A percentile compares a stretch with the other conserved stretches of the same genome.
Evolutionary conservation across 2,888 invertebrate genomes (phyloP).

Genomic region (Diplazon laetatorius): DNA sequence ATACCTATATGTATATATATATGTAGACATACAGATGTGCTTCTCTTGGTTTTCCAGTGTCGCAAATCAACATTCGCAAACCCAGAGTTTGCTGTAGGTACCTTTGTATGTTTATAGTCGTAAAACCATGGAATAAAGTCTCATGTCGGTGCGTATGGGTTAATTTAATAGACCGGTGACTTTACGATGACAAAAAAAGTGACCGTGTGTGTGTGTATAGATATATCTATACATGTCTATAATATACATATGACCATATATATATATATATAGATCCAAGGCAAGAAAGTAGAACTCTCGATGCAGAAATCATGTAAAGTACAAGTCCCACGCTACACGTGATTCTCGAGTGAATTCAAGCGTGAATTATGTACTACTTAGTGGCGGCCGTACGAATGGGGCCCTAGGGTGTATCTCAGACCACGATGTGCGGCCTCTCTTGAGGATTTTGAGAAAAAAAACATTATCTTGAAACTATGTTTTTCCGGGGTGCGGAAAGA

Average conservation of each 20-base stretch:
- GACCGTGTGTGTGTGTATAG: too few species aligned
- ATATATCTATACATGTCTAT: background rate
- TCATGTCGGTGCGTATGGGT: slow-evolving; percentile 26
- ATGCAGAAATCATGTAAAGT: slow-evolving; percentile 65
- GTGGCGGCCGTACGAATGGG: slow-evolving; percentile 66
- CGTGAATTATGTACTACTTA: slow-evolving; percentile 76
- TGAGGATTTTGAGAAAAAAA: slow-evolving; percentile 2
- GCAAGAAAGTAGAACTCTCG: slow-evolving; percentile 15
- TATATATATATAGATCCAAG: background rate
- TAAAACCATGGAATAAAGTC: slow-evolving; percentile 50
- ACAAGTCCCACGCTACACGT: slow-evolving; percentile 62
- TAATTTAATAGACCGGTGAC: slow-evolving; percentile 1
- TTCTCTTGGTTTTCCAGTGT: too few species aligned
- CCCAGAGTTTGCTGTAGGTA: too few species aligned
- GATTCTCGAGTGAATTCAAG: slow-evolving; percentile 71
- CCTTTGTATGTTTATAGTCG: slow-evolving; percentile 29
- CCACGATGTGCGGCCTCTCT: slow-evolving; percentile 34
- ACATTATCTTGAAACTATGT: slow-evolving; percentile 28
- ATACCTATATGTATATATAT: too few species aligned
- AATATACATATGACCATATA: background rate
- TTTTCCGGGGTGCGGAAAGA: background rate
- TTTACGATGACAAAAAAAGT: background rate
- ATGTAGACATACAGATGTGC: too few species aligned
- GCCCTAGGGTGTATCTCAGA: slow-evolving; percentile 58
- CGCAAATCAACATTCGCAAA: too few species aligned